Percentiles rank a stretch among this genome's conserved stretches.
Evolutionary conservation across 2,797 vertebrate species (phyloP).

Genomic region (Halcyon leucocephala): DNA sequence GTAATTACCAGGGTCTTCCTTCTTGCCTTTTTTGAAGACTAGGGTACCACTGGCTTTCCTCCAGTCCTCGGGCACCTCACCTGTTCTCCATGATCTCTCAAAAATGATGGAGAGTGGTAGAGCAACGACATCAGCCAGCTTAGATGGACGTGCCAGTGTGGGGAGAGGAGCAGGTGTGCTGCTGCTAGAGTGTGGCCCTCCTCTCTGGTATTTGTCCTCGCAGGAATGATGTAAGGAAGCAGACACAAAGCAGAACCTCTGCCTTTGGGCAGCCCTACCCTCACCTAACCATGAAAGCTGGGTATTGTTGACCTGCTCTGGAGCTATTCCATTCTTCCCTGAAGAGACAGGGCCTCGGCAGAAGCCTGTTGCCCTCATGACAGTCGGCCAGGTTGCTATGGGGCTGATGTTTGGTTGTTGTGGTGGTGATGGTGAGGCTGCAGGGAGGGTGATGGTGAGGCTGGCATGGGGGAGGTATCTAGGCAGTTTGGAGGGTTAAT

Average conservation of each 20-base stretch:
- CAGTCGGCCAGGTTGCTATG: not conserved
- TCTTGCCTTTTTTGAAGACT: too few relatives aligned
- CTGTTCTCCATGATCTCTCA: too few relatives aligned
- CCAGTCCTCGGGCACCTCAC: too few relatives aligned
- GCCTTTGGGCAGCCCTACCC: not conserved
- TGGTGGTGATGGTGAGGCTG: not conserved
- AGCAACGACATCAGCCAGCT: too few relatives aligned
- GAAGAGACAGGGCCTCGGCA: not conserved
- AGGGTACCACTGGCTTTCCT: too few relatives aligned
- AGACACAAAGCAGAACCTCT: not conserved
- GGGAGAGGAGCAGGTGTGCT: not conserved
- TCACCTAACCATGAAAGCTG: not conserved
- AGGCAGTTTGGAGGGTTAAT: not conserved
- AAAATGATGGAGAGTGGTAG: too few relatives aligned
- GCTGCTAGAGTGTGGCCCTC: not conserved
- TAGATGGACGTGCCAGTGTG: accelerated
- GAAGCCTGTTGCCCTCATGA: not conserved
- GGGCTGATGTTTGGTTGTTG: not conserved
- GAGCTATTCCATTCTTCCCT: not conserved
- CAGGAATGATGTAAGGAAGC: not conserved
- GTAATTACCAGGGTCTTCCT: too few relatives aligned
- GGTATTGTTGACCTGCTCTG: accelerated
- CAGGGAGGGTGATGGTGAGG: not conserved
- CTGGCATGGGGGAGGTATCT: not conserved
- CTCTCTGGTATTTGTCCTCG: not conserved